These are phyloP conservation scores for Chrysomallon squamiferum DNA, from an alignment of 1,140 invertebrate species.

Conservation along the genomic window DNA sequence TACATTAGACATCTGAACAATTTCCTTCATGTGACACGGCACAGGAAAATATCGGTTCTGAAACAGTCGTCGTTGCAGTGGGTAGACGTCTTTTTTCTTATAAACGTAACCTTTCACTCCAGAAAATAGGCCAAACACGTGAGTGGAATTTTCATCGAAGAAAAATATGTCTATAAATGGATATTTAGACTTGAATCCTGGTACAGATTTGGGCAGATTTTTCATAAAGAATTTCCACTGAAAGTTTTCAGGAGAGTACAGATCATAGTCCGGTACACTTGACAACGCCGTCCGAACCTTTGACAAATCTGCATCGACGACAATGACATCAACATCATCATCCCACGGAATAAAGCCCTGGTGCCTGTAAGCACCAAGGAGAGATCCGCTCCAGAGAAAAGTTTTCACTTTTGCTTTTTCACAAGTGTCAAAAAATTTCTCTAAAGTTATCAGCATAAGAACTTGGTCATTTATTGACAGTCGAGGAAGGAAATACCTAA, in stretches of 20 bases:
- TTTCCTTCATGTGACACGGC: too few relatives aligned
- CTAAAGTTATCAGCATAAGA: background rate
- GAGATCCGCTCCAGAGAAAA: slow-evolving; percentile 33
- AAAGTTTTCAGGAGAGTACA: slow-evolving; percentile 8
- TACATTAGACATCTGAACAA: too few relatives aligned
- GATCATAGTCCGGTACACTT: slow-evolving; percentile 1
- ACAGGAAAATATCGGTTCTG: too few relatives aligned
- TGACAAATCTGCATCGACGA: slow-evolving; percentile 19
- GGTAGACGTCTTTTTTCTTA: too few relatives aligned
- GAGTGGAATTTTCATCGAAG: too few relatives aligned
- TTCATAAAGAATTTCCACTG: slow-evolving; percentile 25
- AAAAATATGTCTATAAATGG: too few relatives aligned
- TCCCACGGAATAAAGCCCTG: slow-evolving; percentile 45
- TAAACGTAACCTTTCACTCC: too few relatives aligned
- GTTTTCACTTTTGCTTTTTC: slow-evolving; percentile 19
- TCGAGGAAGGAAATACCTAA: background rate
- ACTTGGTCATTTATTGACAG: background rate
- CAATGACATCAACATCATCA: slow-evolving; percentile 40
- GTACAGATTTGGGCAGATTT: too few relatives aligned
- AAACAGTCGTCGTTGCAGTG: too few relatives aligned
- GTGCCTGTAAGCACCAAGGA: slow-evolving; percentile 40
- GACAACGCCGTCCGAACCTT: slow-evolving; percentile 1
- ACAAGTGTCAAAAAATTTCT: slow-evolving; percentile 8
- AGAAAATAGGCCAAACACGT: too few relatives aligned
- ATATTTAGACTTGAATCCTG: too few relatives aligned